These are phyloP conservation scores for Ovibos moschatus DNA, from an alignment of 2,113 vertebrate species.

Conservation along the genomic window DNA sequence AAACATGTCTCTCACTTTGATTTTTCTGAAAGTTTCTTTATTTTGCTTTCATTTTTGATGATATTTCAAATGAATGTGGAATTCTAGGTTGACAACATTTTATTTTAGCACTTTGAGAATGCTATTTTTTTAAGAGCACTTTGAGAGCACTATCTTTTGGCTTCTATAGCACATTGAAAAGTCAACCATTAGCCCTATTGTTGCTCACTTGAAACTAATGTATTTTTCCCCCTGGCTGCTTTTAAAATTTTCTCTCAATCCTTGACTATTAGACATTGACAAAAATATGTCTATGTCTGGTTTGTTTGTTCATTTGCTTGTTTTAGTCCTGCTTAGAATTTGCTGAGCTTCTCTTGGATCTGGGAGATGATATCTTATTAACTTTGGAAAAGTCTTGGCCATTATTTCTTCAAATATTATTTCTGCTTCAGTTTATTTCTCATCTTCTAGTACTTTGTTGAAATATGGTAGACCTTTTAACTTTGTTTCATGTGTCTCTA, in stretches of 20 bases:
- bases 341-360: background rate
- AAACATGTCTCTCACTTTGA: background rate
- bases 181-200: background rate
- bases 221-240: background rate
- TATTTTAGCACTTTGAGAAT: background rate
- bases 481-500: background rate
- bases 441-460: background rate
- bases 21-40: background rate
- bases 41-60: slow-evolving; percentile 7
- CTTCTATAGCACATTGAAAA: background rate
- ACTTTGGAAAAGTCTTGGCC: background rate
- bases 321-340: background rate
- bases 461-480: background rate
- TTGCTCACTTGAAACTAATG: background rate
- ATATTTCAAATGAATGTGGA: background rate
- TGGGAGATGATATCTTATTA: background rate
- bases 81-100: background rate
- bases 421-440: background rate
- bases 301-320: background rate
- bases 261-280: background rate
- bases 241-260: slow-evolving; percentile 5
- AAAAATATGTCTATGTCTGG: background rate
- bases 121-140: background rate
- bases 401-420: background rate
- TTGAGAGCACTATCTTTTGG: background rate